Evolutionary conservation across 2,113 vertebrate genomes (phyloP), one percentile per base, ranked within the genome.

Genomic region (Phaethornis superciliosus): DNA sequence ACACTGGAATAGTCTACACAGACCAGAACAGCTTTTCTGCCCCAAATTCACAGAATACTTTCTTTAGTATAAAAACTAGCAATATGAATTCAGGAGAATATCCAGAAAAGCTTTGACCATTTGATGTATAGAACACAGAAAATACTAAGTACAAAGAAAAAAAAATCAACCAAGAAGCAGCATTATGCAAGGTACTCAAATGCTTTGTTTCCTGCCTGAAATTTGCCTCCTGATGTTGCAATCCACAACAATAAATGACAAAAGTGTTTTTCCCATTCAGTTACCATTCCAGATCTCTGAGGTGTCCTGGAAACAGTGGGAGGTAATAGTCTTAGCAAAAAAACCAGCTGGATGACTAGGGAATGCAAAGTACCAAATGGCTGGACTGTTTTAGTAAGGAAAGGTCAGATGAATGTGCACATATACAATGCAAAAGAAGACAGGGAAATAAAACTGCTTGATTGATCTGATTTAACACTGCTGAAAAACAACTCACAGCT

Each of bases 381-480:
- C 22, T 65, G 42, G 44, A 35, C 51, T 20, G 19, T 23, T 69
- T 86, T 11, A 58, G 28, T 42, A 55, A 24, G 32, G 26, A 33
- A 63, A 55, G 59, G 72, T 4, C 37, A 58, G 32, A 26, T 21
- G 21, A 86, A 40, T 10, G 33, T 2, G 3, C 27, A 49, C 18
- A 21, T 13, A 10, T 0, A 22, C 46, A 27, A 42, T 0, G 4
- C 63, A 62, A 67, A 68, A 30, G 42, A 4, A 1, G 12, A 33
- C 2, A 28, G 17, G 30, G 49, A 79, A 85, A 76, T 21, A 58
- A 59, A 83, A 81, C 4, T 59, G 37, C 28, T 63, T 51, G n/a
- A 62, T 2, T 46, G 15, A 13, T 67, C 51, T 6, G 27, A 74
- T 58, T 37, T 72, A 78, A 22, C 26, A 20, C 10, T 24, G 63